phyloP scores from a whole-genome alignment of 1,140 invertebrate genomes.

The Popillia japonica region DNA sequence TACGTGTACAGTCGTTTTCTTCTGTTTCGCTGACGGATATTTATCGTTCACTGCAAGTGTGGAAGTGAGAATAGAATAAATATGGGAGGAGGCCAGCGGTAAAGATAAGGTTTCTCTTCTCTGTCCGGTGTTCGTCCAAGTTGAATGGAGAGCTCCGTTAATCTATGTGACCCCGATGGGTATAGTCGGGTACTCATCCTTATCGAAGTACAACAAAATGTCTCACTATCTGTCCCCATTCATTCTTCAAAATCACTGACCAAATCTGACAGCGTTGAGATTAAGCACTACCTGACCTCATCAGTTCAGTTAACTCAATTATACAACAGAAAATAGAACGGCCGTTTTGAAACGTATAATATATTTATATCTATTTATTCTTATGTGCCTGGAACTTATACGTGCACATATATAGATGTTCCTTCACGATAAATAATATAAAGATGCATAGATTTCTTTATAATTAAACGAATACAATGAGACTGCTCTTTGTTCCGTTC shows the following conservation, averaged over 20 bases:
- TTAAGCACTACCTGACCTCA: conserved; percentile 34
- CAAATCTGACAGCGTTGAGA: conserved; percentile 28
- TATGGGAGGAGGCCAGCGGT: conserved; percentile 19
- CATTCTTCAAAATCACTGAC: conserved; percentile 35
- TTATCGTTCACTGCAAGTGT: neutral
- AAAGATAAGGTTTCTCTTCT: conserved; percentile 10
- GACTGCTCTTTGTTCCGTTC: neutral
- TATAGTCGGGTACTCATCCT: conserved; percentile 25
- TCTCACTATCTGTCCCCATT: conserved; percentile 31
- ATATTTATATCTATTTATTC: conserved; percentile 28
- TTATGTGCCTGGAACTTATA: conserved; percentile 10
- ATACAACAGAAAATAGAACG: conserved; percentile 16
- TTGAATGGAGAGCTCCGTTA: conserved; percentile 27
- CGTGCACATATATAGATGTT: conserved; percentile 15
- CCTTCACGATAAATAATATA: conserved; percentile 11
- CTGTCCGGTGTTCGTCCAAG: conserved; percentile 8
- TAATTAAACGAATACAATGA: conserved; percentile 24
- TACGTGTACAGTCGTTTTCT: neutral
- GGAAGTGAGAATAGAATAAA: conserved; percentile 32
- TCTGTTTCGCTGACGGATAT: conserved; percentile 4
- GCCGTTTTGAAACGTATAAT: conserved; percentile 24
- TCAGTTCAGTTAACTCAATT: conserved; percentile 35
- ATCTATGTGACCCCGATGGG: conserved; percentile 25
- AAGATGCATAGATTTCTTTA: conserved; percentile 20
- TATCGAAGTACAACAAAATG: conserved; percentile 35